phyloP scores from a whole-genome alignment of 1,140 invertebrate species.

The Eueides isabella region DNA sequence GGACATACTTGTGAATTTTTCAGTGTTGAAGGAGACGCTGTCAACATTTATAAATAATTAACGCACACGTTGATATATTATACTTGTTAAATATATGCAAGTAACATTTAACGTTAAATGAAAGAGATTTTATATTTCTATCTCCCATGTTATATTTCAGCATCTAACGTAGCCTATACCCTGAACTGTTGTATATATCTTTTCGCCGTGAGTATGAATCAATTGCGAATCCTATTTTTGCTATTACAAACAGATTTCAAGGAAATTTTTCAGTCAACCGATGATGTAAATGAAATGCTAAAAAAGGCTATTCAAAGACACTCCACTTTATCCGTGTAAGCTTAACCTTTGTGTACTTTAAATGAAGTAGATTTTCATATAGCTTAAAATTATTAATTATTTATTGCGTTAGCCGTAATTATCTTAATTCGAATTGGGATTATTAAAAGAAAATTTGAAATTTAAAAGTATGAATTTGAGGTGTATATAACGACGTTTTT shows the following conservation, averaged over 20 bases:
- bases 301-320: conserved; percentile 34
- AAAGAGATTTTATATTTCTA: no score
- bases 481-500: no score
- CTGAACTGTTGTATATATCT: conserved; percentile 33
- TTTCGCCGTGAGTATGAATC: conserved; percentile 32
- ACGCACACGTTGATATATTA: no score
- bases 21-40: no score
- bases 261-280: conserved; percentile 27
- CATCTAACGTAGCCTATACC: conserved; percentile 21
- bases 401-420: no score
- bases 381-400: background rate
- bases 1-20: no score
- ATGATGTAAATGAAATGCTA: conserved; percentile 17
- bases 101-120: no score
- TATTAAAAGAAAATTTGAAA: no score
- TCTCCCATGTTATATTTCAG: conserved; percentile 33
- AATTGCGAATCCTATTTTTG: conserved; percentile 34
- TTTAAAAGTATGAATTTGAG: no score
- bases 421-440: no score
- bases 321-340: conserved; percentile 31
- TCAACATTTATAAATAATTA: no score
- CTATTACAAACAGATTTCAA: conserved; percentile 39
- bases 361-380: background rate
- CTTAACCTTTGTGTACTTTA: background rate
- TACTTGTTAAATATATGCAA: no score